Conservation (phyloP, 92 coral and sea anemone genomes). For the Parazoanthus atlanticus region DNA sequence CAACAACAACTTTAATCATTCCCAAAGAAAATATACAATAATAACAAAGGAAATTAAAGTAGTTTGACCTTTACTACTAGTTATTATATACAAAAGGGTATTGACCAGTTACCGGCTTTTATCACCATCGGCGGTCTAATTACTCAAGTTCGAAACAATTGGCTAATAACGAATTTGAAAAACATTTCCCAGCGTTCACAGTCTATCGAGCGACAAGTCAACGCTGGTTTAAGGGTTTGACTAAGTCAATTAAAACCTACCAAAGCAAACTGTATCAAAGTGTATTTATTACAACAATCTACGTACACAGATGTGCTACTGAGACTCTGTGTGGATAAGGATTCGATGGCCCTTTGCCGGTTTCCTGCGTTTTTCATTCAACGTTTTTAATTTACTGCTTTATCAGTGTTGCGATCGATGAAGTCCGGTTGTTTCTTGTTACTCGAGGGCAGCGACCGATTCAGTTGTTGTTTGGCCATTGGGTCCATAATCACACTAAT, state of each 20-base stretch:
- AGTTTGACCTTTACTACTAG: too few species aligned
- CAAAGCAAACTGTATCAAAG: too few species aligned
- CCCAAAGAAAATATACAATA: too few species aligned
- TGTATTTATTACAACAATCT: neutral
- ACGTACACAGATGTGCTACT: neutral
- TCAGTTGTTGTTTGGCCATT: constrained; percentile 51
- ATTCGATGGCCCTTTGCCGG: neutral
- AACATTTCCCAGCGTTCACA: neutral
- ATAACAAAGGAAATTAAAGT: too few species aligned
- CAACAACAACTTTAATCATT: too few species aligned
- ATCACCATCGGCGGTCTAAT: too few species aligned
- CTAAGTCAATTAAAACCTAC: neutral
- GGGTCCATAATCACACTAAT: constrained; percentile 91
- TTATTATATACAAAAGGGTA: too few species aligned
- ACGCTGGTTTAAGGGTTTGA: neutral
- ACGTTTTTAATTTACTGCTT: too few species aligned
- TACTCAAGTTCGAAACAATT: too few species aligned
- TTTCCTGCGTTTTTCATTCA: neutral
- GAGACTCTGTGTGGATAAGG: neutral
- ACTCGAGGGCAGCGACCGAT: neutral
- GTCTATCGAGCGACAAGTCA: neutral
- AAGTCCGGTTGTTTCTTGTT: neutral
- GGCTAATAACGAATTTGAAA: too few species aligned
- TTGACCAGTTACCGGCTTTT: too few species aligned
- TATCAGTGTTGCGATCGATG: neutral